phyloP scores from a whole-genome alignment of 2,797 vertebrate genomes.

The Sebastes steindachneri region DNA sequence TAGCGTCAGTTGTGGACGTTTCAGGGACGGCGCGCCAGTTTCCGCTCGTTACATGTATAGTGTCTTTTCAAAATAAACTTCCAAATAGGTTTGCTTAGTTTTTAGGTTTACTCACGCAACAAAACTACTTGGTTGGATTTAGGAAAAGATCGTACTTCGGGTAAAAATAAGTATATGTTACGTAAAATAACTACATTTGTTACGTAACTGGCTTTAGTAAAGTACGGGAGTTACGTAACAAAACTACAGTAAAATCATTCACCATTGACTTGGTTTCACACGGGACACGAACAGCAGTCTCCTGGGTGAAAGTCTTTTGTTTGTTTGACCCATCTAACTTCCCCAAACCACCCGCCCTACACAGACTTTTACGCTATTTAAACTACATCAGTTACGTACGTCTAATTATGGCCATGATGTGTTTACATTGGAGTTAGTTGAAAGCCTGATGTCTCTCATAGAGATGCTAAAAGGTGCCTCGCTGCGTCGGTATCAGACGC shows the following conservation, averaged over 20 bases:
- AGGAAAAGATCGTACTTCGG: no score
- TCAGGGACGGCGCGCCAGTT: not conserved
- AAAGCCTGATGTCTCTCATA: rapidly evolving
- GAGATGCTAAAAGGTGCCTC: not conserved
- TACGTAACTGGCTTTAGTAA: not conserved
- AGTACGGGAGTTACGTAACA: not conserved
- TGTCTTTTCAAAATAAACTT: no score
- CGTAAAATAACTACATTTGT: no score
- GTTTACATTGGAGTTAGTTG: not conserved
- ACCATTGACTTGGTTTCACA: not conserved
- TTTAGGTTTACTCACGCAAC: no score
- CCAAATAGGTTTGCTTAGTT: no score
- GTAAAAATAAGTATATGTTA: no score
- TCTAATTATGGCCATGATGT: no score
- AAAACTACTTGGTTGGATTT: not conserved
- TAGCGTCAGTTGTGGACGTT: no score
- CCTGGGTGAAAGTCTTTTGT: no score
- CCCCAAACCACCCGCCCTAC: rapidly evolving
- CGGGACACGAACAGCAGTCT: no score
- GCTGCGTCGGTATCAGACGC: no score
- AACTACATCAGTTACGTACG: rapidly evolving
- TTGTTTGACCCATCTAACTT: no score
- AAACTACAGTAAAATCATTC: not conserved
- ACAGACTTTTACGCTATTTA: rapidly evolving
- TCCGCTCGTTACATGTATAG: not conserved